Percentiles rank a stretch among this genome's conserved stretches.
These are phyloP conservation scores for Diuraphis noxia DNA, from an alignment of 1,140 invertebrate genomes.

Conservation along the genomic window DNA sequence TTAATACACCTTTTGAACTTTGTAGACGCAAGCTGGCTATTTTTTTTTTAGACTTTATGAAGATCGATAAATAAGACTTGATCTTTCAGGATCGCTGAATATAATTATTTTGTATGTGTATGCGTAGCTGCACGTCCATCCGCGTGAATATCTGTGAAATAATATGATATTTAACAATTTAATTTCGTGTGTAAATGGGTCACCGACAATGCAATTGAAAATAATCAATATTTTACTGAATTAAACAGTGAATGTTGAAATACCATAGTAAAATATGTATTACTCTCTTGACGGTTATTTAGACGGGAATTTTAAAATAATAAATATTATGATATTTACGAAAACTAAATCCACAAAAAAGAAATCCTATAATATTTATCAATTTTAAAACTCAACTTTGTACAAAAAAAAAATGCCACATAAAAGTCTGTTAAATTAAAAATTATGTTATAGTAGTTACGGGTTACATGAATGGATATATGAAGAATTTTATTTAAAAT, in stretches of 20 bases:
- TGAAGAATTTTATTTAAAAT: neutral
- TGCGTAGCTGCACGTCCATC: fast-evolving
- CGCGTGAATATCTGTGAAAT: neutral
- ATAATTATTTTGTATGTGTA: neutral
- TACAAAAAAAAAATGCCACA: no score
- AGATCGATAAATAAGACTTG: neutral
- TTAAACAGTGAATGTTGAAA: neutral
- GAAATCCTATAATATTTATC: no score
- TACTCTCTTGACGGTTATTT: neutral
- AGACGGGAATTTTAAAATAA: neutral
- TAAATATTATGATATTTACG: no score
- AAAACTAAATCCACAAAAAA: no score
- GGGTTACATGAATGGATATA: neutral
- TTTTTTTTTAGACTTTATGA: neutral
- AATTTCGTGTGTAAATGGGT: neutral
- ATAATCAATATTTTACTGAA: neutral
- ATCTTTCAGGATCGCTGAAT: neutral
- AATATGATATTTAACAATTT: neutral
- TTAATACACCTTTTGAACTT: neutral
- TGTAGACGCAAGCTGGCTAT: neutral
- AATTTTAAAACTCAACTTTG: no score
- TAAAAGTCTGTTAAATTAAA: neutral
- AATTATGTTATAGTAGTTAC: neutral
- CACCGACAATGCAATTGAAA: no score
- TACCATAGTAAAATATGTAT: neutral